Percentiles rank a stretch among this genome's conserved stretches.
phyloP scores from a whole-genome alignment of 2,113 vertebrate species.

The Indicator maculatus region DNA sequence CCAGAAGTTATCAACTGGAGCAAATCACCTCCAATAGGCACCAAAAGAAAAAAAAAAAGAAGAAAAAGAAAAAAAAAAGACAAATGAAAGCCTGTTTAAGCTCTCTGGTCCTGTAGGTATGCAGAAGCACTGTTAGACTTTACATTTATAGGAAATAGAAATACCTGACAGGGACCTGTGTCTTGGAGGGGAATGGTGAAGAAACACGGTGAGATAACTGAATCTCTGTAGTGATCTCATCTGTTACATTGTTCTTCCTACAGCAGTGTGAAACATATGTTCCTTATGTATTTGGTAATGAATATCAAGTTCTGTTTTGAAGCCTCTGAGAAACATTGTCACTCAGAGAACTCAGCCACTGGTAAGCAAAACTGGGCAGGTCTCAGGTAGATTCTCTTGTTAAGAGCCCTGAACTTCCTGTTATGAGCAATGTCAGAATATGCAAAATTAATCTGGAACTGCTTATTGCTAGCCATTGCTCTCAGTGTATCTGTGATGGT shows the following conservation, averaged over 20 bases:
- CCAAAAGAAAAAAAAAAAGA: not conserved
- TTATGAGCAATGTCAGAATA: not conserved
- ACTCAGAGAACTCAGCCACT: not conserved
- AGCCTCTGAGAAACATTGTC: not conserved
- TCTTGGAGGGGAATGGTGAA: not conserved
- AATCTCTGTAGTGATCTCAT: not conserved
- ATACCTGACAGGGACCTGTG: accelerated
- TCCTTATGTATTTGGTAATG: not conserved
- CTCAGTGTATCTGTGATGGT: too few relatives aligned
- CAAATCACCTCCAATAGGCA: not conserved
- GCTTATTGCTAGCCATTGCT: not conserved
- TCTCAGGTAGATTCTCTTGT: not conserved
- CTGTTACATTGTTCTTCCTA: accelerated
- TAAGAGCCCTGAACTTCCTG: not conserved
- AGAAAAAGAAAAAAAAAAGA: too few relatives aligned
- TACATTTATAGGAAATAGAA: not conserved
- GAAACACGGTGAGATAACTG: not conserved
- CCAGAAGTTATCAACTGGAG: not conserved
- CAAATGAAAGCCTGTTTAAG: not conserved
- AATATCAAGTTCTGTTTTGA: not conserved
- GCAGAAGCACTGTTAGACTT: not conserved
- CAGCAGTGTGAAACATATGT: not conserved
- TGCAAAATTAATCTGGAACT: not conserved
- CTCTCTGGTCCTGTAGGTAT: not conserved
- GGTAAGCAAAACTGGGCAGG: not conserved